Conservation (phyloP, 2,113 vertebrate genomes). For the Loxodonta africana region DNA sequence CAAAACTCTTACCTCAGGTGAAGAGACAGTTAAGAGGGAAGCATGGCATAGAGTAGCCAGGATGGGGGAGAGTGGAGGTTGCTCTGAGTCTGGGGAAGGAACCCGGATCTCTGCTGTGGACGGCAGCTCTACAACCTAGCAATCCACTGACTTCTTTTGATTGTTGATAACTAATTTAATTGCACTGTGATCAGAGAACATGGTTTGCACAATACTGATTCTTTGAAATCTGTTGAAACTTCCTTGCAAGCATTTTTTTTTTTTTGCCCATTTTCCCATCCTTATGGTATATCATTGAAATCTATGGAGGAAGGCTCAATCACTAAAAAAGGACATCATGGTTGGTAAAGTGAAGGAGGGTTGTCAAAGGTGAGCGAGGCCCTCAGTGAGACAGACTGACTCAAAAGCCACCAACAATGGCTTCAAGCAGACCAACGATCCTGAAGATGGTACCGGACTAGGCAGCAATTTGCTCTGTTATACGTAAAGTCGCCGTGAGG, state of each 20-base stretch:
- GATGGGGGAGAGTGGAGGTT: fast-evolving
- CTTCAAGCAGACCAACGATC: not conserved
- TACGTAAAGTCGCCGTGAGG: not conserved
- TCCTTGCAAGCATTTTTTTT: not conserved
- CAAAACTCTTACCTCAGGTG: not conserved
- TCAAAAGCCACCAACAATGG: not conserved
- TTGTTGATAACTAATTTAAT: too few species aligned
- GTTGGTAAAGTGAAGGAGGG: not conserved
- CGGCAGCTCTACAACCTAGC: fast-evolving
- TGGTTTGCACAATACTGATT: not conserved
- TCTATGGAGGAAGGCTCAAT: too few species aligned
- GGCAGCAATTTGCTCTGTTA: not conserved
- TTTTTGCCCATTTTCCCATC: not conserved
- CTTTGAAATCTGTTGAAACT: not conserved
- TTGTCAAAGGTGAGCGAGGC: not conserved
- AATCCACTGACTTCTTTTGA: fast-evolving
- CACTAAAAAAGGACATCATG: too few species aligned
- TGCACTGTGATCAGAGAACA: not conserved
- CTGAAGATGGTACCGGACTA: not conserved
- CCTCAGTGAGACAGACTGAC: not conserved
- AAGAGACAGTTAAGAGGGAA: not conserved
- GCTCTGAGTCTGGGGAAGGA: fast-evolving
- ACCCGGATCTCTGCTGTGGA: not conserved
- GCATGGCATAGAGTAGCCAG: fast-evolving
- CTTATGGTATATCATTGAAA: not conserved